phyloP scores from a whole-genome alignment of 2,113 vertebrate species.

The Aix galericulata region DNA sequence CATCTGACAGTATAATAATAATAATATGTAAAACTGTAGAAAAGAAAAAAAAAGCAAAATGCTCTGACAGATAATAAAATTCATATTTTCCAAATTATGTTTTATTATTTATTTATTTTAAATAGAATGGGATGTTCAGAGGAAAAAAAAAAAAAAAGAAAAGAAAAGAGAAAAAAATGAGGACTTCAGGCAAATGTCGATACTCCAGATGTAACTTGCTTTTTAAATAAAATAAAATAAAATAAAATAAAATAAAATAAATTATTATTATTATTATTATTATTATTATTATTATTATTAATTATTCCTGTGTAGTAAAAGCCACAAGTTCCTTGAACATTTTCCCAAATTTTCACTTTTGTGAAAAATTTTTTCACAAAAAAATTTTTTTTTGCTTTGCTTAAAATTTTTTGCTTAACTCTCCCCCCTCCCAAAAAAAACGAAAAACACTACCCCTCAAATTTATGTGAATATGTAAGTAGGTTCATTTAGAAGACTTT shows the following conservation, averaged over 20 bases:
- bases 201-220: background rate
- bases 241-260: too few species aligned
- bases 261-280: background rate
- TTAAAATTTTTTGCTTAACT: background rate
- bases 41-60: background rate
- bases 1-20: background rate
- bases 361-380: too few species aligned
- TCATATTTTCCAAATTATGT: background rate
- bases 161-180: background rate
- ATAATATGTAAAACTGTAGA: background rate
- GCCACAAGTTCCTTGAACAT: background rate
- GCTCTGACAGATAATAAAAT: background rate
- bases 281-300: background rate
- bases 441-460: too few species aligned
- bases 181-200: background rate
- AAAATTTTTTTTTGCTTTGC: too few species aligned
- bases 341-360: accelerated
- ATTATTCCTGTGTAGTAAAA: background rate
- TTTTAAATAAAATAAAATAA: too few species aligned
- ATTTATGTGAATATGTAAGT: background rate
- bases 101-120: background rate
- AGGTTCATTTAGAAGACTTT: background rate
- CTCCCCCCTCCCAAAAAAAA: background rate
- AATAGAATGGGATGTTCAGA: background rate
- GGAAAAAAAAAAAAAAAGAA: background rate